Evolutionary conservation across 53 echinoderm and acorn worm species (phyloP).

Genomic region (Actinopyga echinites): DNA sequence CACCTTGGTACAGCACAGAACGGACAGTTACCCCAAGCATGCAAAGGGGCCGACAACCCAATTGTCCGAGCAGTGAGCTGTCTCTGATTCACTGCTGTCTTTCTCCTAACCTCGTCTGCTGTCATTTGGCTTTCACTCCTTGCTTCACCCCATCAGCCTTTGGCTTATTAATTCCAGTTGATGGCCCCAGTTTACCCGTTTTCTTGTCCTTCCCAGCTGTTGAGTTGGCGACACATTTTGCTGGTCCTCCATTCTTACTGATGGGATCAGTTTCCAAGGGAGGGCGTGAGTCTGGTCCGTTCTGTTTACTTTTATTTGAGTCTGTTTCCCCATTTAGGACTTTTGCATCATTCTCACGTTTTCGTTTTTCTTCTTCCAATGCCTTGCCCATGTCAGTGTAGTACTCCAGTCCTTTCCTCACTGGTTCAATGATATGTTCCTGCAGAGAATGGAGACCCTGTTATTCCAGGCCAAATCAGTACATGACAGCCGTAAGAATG

Average conservation of each 20-base stretch:
- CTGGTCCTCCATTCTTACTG: constrained; percentile 28
- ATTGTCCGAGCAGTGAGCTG: too few species aligned
- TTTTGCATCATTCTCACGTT: constrained; percentile 53
- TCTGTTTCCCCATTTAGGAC: constrained; percentile 58
- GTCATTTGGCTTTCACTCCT: constrained; percentile 51
- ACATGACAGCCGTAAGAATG: too few species aligned
- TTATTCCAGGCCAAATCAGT: too few species aligned
- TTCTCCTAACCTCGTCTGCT: background rate
- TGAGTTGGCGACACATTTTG: constrained; percentile 39
- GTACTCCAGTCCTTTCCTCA: constrained; percentile 88
- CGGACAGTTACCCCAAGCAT: too few species aligned
- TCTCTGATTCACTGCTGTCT: too few species aligned
- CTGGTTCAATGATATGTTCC: constrained; percentile 89
- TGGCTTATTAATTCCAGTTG: background rate
- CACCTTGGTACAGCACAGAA: too few species aligned
- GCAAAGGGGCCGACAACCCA: too few species aligned
- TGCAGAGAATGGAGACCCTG: background rate
- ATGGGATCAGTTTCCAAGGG: constrained; percentile 27
- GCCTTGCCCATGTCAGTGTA: constrained; percentile 95
- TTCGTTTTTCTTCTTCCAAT: constrained; percentile 89
- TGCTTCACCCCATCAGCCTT: constrained; percentile 26
- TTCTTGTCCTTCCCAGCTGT: constrained; percentile 9
- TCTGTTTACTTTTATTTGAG: constrained; percentile 59
- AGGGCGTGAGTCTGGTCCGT: constrained; percentile 53
- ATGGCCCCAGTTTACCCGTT: constrained; percentile 3